Evolutionary conservation across 64 coral and sea anemone species (phyloP), one percentile per base, ranked within the genome.

Genomic region (Stichodactyla mertensii): DNA sequence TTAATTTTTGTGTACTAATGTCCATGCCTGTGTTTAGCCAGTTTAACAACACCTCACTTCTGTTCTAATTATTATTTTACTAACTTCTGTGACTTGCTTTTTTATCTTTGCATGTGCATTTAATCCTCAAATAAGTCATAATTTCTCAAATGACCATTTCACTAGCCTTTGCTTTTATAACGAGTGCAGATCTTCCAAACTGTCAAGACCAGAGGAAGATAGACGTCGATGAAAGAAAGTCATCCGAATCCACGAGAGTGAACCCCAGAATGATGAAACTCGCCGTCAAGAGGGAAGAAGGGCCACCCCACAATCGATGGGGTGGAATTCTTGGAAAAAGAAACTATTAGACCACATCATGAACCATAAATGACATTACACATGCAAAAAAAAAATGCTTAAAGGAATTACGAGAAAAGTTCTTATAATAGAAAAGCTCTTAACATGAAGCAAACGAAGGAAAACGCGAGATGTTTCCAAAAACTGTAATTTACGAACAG

Each of bases 111-210:
- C 36, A 45, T 45, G 36, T 45, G 36, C 36, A 45, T 45, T 45
- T 45, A 45, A 45, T 45, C 36, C 36, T 45, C 1, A 4, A 45
- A 45, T 45, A 45, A 4, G 1, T 45, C 36, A 45, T 45, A 45
- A 45, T 45, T 45, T 45, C 36, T 45, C 36, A 45, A 45, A 2
- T 45, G 69, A 74, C 27, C n/a, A 31, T 27, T 74, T 28, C 9
- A 9, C 27, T 69, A 74, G 69, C 7, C 27, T 74, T 74, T 74
- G 26, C 69, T 74, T 74, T 74, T 74, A 31, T 74, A 74, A 74
- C 69, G 69, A 74, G 69, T 31, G 69, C 69, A 74, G 69, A 74
- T 74, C 24, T 27, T 31, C 69, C 69, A n/a, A 74, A 74, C 69
- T 74, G 69, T 11, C 69, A 74, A 74, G 69, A 31, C 69, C 69